A percentile compares a stretch with the other conserved stretches of the same genome.
These are phyloP conservation scores for Gobius niger DNA, from an alignment of 2,113 vertebrate species.

Conservation along the genomic window DNA sequence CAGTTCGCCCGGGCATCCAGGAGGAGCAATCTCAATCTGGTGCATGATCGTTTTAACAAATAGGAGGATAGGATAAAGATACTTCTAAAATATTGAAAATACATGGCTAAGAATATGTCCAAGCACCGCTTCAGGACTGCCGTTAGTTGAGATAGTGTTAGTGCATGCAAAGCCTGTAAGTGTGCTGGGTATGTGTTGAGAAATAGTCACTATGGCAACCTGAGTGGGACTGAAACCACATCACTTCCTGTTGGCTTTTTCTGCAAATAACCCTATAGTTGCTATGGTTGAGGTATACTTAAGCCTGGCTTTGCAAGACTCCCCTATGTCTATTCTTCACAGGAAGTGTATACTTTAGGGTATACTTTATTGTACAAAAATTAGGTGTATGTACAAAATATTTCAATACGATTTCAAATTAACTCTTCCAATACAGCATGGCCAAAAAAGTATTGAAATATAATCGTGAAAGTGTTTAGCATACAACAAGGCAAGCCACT, in stretches of 20 bases:
- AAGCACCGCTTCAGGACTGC: conserved; percentile 21
- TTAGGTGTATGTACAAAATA: background rate
- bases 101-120: conserved; percentile 22
- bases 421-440: conserved; percentile 2
- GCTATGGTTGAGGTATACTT: background rate
- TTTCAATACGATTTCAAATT: background rate
- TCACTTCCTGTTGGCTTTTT: conserved; percentile 61
- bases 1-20: conserved; percentile 31
- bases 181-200: conserved; percentile 8
- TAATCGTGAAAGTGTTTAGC: conserved; percentile 12
- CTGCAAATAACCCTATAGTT: conserved; percentile 25
- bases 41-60: conserved; percentile 34
- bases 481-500: conserved; percentile 51
- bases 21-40: conserved; percentile 12
- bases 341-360: no score
- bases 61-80: conserved; percentile 32
- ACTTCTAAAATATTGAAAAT: conserved; percentile 13
- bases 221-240: conserved; percentile 35
- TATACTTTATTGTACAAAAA: no score
- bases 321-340: no score
- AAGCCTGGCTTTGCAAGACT: no score
- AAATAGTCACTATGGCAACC: conserved; percentile 44
- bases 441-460: background rate
- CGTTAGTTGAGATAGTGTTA: background rate
- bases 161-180: conserved; percentile 47